A percentile compares a stretch with the other conserved stretches of the same genome.
These are phyloP conservation scores for Chirona hameri DNA, from an alignment of 2,888 invertebrate species.

Conservation along the genomic window DNA sequence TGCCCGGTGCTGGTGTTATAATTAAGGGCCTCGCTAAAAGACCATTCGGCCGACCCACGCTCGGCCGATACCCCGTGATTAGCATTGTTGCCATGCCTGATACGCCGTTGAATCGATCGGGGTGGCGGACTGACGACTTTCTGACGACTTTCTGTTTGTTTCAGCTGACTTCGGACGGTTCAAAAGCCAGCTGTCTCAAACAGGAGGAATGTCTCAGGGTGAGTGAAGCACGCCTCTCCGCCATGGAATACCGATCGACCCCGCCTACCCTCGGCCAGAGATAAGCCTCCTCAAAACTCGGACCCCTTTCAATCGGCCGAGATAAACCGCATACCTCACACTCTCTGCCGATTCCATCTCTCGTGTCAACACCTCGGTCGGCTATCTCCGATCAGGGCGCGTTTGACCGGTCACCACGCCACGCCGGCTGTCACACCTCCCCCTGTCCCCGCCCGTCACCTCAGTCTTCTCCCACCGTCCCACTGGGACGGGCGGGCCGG, in stretches of 20 bases:
- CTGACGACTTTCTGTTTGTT: not conserved
- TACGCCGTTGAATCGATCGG: not conserved
- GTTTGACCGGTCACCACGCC: not conserved
- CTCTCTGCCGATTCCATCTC: not conserved
- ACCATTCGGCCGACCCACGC: not conserved
- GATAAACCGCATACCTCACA: not conserved
- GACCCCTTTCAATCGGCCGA: not conserved
- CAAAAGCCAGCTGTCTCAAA: not conserved
- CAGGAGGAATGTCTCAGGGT: not conserved
- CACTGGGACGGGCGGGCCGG: not conserved
- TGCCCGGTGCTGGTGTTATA: not conserved
- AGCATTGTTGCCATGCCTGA: not conserved
- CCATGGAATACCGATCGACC: too few species aligned
- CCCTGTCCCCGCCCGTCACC: not conserved
- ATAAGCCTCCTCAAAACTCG: too few species aligned
- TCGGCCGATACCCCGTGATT: not conserved
- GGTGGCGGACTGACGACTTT: not conserved
- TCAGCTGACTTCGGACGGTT: not conserved
- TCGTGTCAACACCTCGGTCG: not conserved
- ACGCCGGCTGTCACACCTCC: not conserved
- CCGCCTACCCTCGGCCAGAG: too few species aligned
- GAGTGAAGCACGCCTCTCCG: not conserved
- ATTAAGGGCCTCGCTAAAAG: not conserved
- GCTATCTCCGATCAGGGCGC: not conserved
- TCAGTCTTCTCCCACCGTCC: not conserved